Evolutionary conservation across 1,140 invertebrate genomes (phyloP).

Genomic region (Bombus turneri): DNA sequence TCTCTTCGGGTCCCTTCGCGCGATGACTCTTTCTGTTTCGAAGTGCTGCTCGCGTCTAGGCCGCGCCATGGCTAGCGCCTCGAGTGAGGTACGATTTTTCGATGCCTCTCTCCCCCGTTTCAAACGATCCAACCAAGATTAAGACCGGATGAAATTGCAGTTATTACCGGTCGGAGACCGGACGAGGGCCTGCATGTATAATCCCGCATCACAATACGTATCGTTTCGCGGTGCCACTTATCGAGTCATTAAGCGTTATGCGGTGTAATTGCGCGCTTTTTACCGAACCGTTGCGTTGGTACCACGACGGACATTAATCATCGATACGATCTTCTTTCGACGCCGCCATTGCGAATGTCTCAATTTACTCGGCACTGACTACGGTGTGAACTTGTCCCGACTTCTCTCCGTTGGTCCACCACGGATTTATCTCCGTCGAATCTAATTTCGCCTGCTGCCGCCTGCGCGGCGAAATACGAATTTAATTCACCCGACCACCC

Average conservation of each 20-base stretch:
- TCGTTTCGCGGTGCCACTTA: conserved; percentile 37
- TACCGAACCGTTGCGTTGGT: neutral
- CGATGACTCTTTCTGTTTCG: neutral
- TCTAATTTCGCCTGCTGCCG: conserved; percentile 23
- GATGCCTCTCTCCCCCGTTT: neutral
- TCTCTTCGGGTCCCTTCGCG: neutral
- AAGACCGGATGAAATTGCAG: conserved; percentile 49
- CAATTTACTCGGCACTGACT: conserved; percentile 19
- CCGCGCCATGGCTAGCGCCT: neutral
- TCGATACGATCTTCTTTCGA: conserved; percentile 52
- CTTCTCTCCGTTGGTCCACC: neutral
- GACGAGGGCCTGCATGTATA: conserved; percentile 19
- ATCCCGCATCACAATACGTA: conserved; percentile 35
- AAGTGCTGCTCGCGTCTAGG: neutral
- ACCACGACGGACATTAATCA: conserved; percentile 37
- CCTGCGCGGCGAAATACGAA: conserved; percentile 24
- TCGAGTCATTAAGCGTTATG: conserved; percentile 45
- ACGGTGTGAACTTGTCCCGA: neutral
- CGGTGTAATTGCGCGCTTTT: conserved; percentile 46
- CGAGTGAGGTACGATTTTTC: conserved; percentile 18
- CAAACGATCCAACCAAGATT: conserved; percentile 29
- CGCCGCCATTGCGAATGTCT: conserved; percentile 43
- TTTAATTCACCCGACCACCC: conserved; percentile 37
- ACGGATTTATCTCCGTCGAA: conserved; percentile 40
- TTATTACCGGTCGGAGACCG: conserved; percentile 27